Evolutionary conservation across 2,888 invertebrate species (phyloP).

Genomic region (Tenthredo distinguenda): DNA sequence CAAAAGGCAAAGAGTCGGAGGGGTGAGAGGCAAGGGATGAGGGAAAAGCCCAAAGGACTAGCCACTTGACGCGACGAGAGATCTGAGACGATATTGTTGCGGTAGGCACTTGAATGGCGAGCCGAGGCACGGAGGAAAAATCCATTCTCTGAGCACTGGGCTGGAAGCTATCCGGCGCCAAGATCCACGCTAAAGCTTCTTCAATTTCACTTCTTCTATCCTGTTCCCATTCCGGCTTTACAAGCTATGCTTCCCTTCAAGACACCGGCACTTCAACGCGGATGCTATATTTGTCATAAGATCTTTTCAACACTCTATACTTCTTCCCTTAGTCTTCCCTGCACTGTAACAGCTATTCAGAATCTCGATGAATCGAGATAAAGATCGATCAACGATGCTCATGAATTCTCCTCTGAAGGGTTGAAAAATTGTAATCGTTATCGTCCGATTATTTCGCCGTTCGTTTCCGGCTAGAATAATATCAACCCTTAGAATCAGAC

Average conservation of each 20-base stretch:
- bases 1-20: slow-evolving; percentile 56
- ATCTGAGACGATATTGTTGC: slow-evolving; percentile 69
- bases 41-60: slow-evolving; percentile 72
- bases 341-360: neutral
- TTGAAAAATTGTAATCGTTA: neutral
- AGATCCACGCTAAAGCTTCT: slow-evolving; percentile 39
- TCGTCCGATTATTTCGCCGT: neutral
- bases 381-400: neutral
- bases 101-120: slow-evolving; percentile 66
- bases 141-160: slow-evolving; percentile 26
- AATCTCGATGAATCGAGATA: neutral
- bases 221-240: neutral
- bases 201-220: slow-evolving; percentile 20
- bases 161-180: slow-evolving; percentile 35
- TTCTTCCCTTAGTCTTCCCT: neutral
- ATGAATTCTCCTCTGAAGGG: neutral
- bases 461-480: neutral
- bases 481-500: neutral
- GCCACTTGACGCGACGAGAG: slow-evolving; percentile 67
- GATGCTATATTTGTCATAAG: slow-evolving; percentile 5
- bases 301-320: neutral
- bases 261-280: neutral
- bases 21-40: slow-evolving; percentile 14
- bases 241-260: neutral
- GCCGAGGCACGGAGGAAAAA: slow-evolving; percentile 34